Base-by-base conservation (phyloP, 2,888 invertebrate species). In the Scaptomyza caliginosa region DNA sequence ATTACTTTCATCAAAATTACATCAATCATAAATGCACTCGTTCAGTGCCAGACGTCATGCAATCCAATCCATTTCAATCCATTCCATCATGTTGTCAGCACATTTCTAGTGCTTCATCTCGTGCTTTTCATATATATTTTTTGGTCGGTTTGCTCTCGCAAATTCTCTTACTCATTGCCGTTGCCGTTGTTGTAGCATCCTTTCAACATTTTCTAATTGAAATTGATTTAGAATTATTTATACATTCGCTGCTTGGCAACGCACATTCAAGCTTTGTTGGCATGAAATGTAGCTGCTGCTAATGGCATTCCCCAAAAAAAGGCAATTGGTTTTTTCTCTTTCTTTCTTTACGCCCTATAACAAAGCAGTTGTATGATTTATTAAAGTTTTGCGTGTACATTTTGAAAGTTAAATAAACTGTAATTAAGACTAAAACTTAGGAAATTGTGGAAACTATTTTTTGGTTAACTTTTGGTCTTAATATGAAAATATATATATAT, bases 1-100 rank as follows among this genome's bases (percentile, higher is more conserved):
- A 81, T 73, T 84, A 73, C 73, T 85, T 85, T 86, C 79, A 77
- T 84, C 79, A 85, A 84, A 83, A 84, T 77, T 73, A 77, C 86
- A 82, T 83, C 86, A 86, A 83, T 83, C 86, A 84, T 86, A 80
- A 83, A 73, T 86, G 82, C 85, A 86, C 84, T 86, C 69, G 74
- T 74, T 83, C 77, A 64, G 21, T 50, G 51, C 36, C 73, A 55
- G 51, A 63, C 74, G 55, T 57, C 60, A 69, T 63, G 48, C 64
- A 56, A 28, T 13, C 16, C 16, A 34, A 17, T 4, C 45, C 28
- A n/a, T 5, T 8, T 59, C 64, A 59, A 28, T 10, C n/a, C 32
- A 77, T 81, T 77, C 65, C 71, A 84, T 81, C 74, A 71, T 64
- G 74, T 78, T 64, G 74, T 78, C 59, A 63, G 70, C 55, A 68